These are phyloP conservation scores for Ctenochaetus hawaiiensis DNA, from an alignment of 2,797 vertebrate species.

Conservation along the genomic window DNA sequence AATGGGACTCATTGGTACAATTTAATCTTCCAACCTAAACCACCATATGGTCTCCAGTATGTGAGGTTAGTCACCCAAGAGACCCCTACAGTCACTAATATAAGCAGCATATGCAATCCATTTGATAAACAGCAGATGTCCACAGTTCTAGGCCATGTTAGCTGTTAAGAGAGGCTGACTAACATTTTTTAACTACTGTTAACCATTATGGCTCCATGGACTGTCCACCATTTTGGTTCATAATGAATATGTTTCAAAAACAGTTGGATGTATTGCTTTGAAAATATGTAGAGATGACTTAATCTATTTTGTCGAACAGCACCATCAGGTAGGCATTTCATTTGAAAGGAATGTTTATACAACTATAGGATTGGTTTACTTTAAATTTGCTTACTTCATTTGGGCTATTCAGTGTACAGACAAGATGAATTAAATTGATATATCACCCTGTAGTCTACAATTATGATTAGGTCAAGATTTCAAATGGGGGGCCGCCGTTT, in stretches of 20 bases:
- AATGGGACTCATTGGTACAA: background rate
- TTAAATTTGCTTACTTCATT: too few relatives aligned
- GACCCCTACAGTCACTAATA: background rate
- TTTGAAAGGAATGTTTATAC: background rate
- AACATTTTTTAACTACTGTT: background rate
- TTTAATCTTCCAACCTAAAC: background rate
- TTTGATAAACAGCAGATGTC: background rate
- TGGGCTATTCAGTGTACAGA: background rate
- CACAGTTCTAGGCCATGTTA: background rate
- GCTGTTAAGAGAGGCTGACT: background rate
- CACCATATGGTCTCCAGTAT: slow-evolving; percentile 5
- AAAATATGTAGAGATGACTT: background rate
- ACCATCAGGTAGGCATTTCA: background rate
- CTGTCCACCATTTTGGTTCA: background rate
- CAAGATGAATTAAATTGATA: background rate
- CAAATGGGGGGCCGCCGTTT: too few relatives aligned
- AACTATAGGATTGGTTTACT: background rate
- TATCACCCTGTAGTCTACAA: background rate
- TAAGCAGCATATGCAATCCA: background rate
- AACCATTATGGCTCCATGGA: background rate
- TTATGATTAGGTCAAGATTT: background rate
- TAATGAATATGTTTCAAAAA: background rate
- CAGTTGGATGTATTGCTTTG: background rate
- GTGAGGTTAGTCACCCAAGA: background rate
- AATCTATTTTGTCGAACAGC: background rate